A percentile compares a stretch with the other conserved stretches of the same genome.
phyloP scores from a whole-genome alignment of 2,888 invertebrate genomes.

The Leucophora obtusa region DNA sequence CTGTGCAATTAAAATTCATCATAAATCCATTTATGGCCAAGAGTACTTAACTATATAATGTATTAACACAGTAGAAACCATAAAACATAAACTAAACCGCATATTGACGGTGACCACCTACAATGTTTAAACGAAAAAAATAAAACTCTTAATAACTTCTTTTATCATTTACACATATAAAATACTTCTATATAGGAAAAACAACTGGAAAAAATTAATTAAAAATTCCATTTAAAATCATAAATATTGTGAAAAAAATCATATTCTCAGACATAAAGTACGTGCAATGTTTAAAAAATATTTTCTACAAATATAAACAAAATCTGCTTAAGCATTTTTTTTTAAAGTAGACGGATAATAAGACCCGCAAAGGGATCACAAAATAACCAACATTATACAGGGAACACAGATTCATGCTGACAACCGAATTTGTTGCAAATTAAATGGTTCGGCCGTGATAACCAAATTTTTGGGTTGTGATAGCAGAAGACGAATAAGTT shows the following conservation, averaged over 20 bases:
- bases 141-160: slow-evolving; percentile 11
- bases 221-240: slow-evolving; percentile 62
- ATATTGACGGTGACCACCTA: slow-evolving; percentile 45
- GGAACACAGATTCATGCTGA: no score
- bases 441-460: no score
- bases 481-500: no score
- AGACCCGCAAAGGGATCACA: neutral
- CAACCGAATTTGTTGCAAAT: no score
- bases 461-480: no score
- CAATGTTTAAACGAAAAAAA: slow-evolving; percentile 9
- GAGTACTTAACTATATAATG: slow-evolving; percentile 19
- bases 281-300: slow-evolving; percentile 37
- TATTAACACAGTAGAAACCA: slow-evolving; percentile 11
- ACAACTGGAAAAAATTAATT: slow-evolving; percentile 57
- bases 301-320: slow-evolving; percentile 1
- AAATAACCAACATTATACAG: neutral
- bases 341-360: neutral
- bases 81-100: slow-evolving; percentile 4
- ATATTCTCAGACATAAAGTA: slow-evolving; percentile 33
- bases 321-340: neutral
- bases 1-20: slow-evolving; percentile 1
- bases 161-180: slow-evolving; percentile 8
- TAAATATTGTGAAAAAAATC: slow-evolving; percentile 48
- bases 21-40: slow-evolving; percentile 1
- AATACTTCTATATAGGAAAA: slow-evolving; percentile 9